Percentiles rank a stretch among this genome's conserved stretches.
phyloP scores from a whole-genome alignment of 1,140 invertebrate genomes.

The Anastatus disparis region DNA sequence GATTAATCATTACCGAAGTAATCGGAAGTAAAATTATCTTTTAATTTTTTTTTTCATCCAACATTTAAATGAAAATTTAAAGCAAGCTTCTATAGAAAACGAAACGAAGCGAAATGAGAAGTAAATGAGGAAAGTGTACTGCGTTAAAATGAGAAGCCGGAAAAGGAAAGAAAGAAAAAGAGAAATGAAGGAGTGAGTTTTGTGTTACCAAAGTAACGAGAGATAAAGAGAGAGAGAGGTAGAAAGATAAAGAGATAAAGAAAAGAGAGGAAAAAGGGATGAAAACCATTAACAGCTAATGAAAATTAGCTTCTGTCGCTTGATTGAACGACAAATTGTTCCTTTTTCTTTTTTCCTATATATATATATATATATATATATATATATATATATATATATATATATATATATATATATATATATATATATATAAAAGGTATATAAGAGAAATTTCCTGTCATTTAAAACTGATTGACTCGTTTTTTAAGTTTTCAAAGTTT shows the following conservation, averaged over 20 bases:
- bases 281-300: conserved; percentile 66
- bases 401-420: no score
- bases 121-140: conserved; percentile 44
- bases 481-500: no score
- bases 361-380: no score
- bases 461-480: conserved; percentile 59
- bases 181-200: no score
- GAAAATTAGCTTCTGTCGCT: conserved; percentile 67
- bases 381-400: no score
- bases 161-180: neutral
- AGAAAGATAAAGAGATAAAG: neutral
- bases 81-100: no score
- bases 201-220: conserved; percentile 42
- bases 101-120: conserved; percentile 47
- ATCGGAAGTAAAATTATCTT: no score
- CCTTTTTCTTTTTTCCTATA: conserved; percentile 66
- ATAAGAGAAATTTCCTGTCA: conserved; percentile 53
- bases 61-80: no score
- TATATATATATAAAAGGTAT: no score
- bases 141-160: neutral
- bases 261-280: neutral
- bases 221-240: neutral
- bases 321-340: conserved; percentile 68
- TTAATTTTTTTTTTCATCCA: no score
- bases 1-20: no score